Base-by-base conservation (phyloP, 35 echinoderm and acorn worm species). In the Ophiothrix spiculata region DNA sequence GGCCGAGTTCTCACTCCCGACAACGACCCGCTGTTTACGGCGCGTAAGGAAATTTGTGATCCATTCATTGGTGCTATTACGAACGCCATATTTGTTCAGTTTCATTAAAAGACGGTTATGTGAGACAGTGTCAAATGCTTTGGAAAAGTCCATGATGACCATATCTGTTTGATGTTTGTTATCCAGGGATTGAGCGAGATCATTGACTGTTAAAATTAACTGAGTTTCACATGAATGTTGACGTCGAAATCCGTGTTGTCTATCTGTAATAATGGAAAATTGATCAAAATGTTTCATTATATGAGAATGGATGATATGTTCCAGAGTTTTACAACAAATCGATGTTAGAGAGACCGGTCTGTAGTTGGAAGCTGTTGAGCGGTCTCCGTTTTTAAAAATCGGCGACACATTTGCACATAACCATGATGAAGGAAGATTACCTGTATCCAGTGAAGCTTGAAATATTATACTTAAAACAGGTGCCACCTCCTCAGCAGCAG, bases 21-120 rank as follows among this genome's bases (percentile, higher is more conserved):
- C 60, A 69, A 69, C 60, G 60, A 69, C 60, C 60, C 60, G 17
- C 25, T 69, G 60, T n/a, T 69, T 28, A 69, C 60, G 60, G 60
- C 29, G 60, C 60, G 17, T 69, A 25, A 69, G 60, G 29, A 69
- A n/a, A 25, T 69, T 69, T 15, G 29, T 25, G 29, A 4, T 28
- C 21, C 45, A 54, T 54, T 28, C 17, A 69, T 25, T 69, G 60
- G 23, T 4, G 60, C 29, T 69, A 69, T 69, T 69, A 12, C 23
- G 4, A 69, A 69, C 29, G 25, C 60, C 60, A 69, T 15, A n/a
- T 25, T 69, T 15, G 29, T 2, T 69, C 6, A 69, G 25, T 10
- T 69, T 69, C 29, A 69, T n/a, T n/a, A 69, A n/a, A 69, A 28
- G 60, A 69, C 16, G 3, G 60, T 10, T 69, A 28, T 69, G 60